Conservation (phyloP, 64 coral and sea anemone species). For the Acropora yongei region DNA sequence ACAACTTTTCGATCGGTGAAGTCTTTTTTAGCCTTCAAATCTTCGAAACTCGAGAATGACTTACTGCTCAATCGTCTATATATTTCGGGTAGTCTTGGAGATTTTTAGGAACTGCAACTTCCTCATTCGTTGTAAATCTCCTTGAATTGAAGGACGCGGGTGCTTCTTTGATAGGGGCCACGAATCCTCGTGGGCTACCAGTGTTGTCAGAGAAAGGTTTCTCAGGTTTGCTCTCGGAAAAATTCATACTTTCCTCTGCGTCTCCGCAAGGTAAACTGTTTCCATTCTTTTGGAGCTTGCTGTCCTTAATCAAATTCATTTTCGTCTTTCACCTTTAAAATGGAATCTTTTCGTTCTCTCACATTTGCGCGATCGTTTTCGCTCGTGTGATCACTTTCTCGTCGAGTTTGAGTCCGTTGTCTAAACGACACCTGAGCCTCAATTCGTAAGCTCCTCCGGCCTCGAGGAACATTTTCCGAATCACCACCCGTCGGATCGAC, state of each 20-base stretch:
- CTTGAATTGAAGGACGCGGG: background rate
- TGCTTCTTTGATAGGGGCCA: background rate
- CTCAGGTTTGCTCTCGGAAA: background rate
- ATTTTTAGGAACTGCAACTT: background rate
- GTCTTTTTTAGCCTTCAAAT: background rate
- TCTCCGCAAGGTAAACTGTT: background rate
- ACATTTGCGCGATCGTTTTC: background rate
- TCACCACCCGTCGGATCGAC: background rate
- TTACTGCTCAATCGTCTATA: background rate
- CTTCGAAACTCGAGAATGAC: background rate
- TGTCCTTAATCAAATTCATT: background rate
- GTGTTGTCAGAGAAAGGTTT: background rate
- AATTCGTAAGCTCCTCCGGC: conserved; percentile 4
- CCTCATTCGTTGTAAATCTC: background rate
- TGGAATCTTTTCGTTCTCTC: background rate
- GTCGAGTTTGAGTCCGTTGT: background rate
- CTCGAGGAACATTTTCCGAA: conserved; percentile 1
- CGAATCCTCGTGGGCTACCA: background rate
- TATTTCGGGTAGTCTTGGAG: background rate
- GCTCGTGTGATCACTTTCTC: background rate
- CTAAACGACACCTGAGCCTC: background rate
- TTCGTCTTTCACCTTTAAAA: too few species aligned
- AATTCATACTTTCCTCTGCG: background rate
- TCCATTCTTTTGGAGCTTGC: background rate
- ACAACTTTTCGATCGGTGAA: conserved; percentile 24